Conservation (phyloP, 92 coral and sea anemone genomes). For the Epizoanthus fatuus region DNA sequence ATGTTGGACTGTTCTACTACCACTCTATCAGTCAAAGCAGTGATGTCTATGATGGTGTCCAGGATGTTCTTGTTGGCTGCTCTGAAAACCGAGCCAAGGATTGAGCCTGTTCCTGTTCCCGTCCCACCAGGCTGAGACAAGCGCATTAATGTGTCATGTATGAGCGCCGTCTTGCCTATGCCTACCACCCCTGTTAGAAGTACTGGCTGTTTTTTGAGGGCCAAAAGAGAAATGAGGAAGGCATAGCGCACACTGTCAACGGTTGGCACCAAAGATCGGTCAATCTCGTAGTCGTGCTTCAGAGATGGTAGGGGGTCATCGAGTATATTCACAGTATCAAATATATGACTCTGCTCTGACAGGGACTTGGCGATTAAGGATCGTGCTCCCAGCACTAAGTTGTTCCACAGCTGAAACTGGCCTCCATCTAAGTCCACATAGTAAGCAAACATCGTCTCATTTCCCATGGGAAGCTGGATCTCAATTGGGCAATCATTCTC, state of each 20-base stretch:
- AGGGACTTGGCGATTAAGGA: slow-evolving; percentile 94
- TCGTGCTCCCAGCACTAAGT: slow-evolving; percentile 85
- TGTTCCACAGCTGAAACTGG: slow-evolving; percentile 87
- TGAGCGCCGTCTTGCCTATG: slow-evolving; percentile 89
- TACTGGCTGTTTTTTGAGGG: slow-evolving; percentile 85
- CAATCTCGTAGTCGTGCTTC: slow-evolving; percentile 69
- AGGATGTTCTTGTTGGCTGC: slow-evolving; percentile 71
- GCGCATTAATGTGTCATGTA: slow-evolving; percentile 81
- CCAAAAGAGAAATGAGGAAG: slow-evolving; percentile 84
- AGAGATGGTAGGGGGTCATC: slow-evolving; percentile 74
- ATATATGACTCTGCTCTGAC: slow-evolving; percentile 81
- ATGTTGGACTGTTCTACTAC: slow-evolving; percentile 60
- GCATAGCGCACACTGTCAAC: slow-evolving; percentile 92
- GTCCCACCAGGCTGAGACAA: slow-evolving; percentile 87
- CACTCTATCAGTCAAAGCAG: slow-evolving; percentile 44
- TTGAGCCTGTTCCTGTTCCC: slow-evolving; percentile 79
- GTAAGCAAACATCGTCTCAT: slow-evolving; percentile 84
- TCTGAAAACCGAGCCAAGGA: slow-evolving; percentile 90
- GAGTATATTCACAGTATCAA: slow-evolving; percentile 72
- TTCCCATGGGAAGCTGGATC: slow-evolving; percentile 78
- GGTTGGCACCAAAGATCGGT: slow-evolving; percentile 93
- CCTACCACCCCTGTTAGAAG: slow-evolving; percentile 93
- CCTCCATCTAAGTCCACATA: slow-evolving; percentile 94
- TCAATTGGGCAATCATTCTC: slow-evolving; percentile 59
- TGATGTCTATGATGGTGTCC: slow-evolving; percentile 78